phyloP scores from a whole-genome alignment of 2,113 vertebrate genomes.

The Bubo bubo region DNA sequence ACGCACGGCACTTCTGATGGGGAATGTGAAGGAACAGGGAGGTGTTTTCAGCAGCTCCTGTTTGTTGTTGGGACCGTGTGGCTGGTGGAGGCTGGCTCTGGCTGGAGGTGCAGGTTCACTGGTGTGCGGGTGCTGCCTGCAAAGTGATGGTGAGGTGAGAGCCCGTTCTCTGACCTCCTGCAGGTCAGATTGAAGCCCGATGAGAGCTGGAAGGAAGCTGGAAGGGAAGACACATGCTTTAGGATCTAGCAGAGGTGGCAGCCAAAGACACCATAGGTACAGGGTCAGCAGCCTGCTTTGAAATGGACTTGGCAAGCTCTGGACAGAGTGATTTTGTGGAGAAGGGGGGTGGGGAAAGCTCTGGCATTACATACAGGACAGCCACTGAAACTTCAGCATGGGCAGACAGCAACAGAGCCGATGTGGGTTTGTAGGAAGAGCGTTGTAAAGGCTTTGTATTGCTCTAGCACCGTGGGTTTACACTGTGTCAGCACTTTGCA shows the following conservation, averaged over 20 bases:
- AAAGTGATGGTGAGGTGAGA: neutral
- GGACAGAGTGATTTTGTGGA: neutral
- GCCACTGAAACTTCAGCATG: neutral
- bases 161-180: neutral
- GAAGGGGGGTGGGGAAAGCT: neutral
- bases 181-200: neutral
- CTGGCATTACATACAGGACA: neutral
- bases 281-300: neutral
- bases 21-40: accelerated
- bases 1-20: accelerated
- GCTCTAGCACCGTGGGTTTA: neutral
- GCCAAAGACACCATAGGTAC: no score
- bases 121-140: neutral
- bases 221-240: accelerated
- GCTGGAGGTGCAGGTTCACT: neutral
- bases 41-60: neutral
- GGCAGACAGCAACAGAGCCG: neutral
- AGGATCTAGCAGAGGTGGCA: neutral
- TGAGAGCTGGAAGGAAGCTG: neutral
- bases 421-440: neutral
- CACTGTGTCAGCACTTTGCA: neutral
- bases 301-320: neutral
- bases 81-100: neutral
- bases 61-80: neutral
- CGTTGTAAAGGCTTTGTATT: neutral